phyloP scores from a whole-genome alignment of 2,888 invertebrate genomes.

The Ochropacha duplaris region DNA sequence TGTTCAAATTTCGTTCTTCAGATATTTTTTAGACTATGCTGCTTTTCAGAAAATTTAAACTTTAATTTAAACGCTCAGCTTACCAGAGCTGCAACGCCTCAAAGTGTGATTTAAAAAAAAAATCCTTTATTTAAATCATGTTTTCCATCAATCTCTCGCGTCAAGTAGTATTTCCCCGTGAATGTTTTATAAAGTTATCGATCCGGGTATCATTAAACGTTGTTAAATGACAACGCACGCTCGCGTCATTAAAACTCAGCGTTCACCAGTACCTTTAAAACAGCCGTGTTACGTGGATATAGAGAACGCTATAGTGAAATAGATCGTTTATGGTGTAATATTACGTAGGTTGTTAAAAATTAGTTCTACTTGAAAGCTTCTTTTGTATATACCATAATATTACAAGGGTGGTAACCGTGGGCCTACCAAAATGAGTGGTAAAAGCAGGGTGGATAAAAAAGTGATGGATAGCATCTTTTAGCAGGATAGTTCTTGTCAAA shows the following conservation, averaged over 20 bases:
- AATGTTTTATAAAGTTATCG: conserved; percentile 18
- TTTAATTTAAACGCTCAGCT: too few relatives aligned
- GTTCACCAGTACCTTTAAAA: conserved; percentile 40
- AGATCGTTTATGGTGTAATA: background rate
- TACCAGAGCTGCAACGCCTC: background rate
- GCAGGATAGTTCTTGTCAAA: too few relatives aligned
- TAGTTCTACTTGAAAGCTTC: background rate
- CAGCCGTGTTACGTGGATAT: conserved; percentile 1
- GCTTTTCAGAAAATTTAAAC: too few relatives aligned
- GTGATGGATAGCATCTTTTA: too few relatives aligned
- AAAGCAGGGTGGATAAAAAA: too few relatives aligned
- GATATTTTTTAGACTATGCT: too few relatives aligned
- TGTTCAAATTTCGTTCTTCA: too few relatives aligned
- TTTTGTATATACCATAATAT: background rate
- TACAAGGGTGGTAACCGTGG: too few relatives aligned
- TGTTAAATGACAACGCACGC: conserved; percentile 51
- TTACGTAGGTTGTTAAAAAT: background rate
- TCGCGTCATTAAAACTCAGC: conserved; percentile 47
- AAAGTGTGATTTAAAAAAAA: too few relatives aligned
- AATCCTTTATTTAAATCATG: background rate
- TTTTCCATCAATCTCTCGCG: background rate
- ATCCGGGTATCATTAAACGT: conserved; percentile 40
- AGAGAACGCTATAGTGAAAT: background rate
- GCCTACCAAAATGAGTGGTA: too few relatives aligned
- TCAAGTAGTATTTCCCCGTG: background rate